A percentile compares a stretch with the other conserved stretches of the same genome.
These are phyloP conservation scores for Solea solea DNA, from an alignment of 2,113 vertebrate species.

Conservation along the genomic window DNA sequence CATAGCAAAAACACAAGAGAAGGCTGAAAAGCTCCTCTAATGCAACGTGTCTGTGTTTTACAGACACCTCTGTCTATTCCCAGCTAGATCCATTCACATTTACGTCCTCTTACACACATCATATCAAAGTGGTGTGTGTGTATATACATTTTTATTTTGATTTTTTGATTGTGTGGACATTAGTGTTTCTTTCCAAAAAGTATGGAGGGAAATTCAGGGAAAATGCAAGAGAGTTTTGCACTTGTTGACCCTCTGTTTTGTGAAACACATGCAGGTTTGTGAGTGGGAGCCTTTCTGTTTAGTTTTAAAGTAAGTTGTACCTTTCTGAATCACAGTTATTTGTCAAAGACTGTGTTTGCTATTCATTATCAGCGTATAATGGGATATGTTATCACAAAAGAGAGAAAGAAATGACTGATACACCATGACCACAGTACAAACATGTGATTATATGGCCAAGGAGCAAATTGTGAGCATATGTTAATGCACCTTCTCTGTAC, in stretches of 20 bases:
- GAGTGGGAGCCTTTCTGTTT: background rate
- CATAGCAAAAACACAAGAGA: constrained; percentile 80
- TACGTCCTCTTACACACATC: constrained; percentile 36
- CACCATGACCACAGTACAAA: constrained; percentile 41
- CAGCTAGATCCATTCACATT: constrained; percentile 36
- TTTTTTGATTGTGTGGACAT: constrained; percentile 28
- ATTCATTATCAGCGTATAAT: constrained; percentile 25
- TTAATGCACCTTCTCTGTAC: constrained; percentile 70
- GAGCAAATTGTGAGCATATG: constrained; percentile 80
- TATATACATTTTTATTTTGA: background rate
- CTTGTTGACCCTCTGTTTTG: no score
- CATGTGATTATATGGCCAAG: constrained; percentile 60
- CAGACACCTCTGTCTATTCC: constrained; percentile 67
- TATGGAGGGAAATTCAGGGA: background rate
- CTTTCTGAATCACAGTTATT: constrained; percentile 15
- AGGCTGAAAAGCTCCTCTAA: constrained; percentile 79
- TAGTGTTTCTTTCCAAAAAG: constrained; percentile 1
- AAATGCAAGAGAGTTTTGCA: no score
- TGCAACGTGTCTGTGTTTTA: constrained; percentile 66
- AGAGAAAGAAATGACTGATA: constrained; percentile 52
- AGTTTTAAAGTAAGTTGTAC: constrained; percentile 8
- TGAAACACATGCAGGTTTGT: background rate
- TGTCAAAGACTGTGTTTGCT: constrained; percentile 3
- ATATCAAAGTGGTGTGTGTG: constrained; percentile 18
- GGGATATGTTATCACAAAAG: constrained; percentile 54